Conservation (phyloP, 2,113 vertebrate species). For the Strix aluco region DNA sequence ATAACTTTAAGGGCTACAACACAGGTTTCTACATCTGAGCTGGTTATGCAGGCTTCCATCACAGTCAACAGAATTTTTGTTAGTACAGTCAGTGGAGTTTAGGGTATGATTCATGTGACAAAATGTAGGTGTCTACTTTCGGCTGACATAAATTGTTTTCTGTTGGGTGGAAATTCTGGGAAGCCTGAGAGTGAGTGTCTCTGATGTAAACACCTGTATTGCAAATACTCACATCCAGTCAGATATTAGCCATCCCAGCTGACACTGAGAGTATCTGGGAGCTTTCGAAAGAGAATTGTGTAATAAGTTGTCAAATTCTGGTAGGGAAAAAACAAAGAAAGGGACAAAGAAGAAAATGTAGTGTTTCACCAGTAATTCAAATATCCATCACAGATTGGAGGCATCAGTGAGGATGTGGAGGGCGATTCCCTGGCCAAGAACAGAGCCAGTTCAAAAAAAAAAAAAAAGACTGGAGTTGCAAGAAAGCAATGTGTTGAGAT, state of each 20-base stretch:
- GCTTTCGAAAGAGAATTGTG: not conserved
- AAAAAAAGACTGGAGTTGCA: not conserved
- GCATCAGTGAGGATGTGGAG: not conserved
- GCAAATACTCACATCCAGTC: not conserved
- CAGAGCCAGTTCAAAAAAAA: not conserved
- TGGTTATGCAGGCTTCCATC: not conserved
- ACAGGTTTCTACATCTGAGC: not conserved
- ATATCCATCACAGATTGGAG: not conserved
- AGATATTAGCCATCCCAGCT: not conserved
- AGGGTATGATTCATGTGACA: constrained; percentile 6
- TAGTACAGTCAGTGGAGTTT: not conserved
- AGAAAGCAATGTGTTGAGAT: not conserved
- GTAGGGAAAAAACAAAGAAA: not conserved
- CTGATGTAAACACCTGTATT: not conserved
- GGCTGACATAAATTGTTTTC: not conserved
- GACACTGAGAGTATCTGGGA: not conserved
- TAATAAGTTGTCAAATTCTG: not conserved
- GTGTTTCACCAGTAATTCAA: not conserved
- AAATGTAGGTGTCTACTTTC: not conserved
- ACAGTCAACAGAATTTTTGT: not conserved
- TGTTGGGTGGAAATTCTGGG: not conserved
- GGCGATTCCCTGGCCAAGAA: not conserved
- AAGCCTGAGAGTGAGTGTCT: not conserved
- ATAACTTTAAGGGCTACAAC: not conserved
- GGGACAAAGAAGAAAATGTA: not conserved